Base-by-base conservation (phyloP, 2,797 vertebrate species). In the Dendrocincla tyrannina region DNA sequence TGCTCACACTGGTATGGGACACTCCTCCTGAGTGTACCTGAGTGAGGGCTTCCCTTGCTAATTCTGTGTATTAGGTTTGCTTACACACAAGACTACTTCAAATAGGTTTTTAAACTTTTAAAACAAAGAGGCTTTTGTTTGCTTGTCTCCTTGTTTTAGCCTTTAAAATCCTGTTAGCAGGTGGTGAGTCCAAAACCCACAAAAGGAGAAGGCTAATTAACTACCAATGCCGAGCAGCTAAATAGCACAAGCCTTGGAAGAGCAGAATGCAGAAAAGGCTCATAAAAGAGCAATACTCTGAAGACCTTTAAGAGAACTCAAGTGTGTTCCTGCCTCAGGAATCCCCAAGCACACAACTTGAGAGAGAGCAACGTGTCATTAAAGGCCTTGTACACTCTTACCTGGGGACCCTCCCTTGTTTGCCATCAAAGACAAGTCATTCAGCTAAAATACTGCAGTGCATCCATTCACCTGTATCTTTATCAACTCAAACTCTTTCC, bases 201-300 rank as follows among this genome's bases (percentile, higher is more conserved):
- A 70, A 49, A 91, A 95, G 30, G 24, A 92, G 37, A 84, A 53
- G 12, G 47, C 13, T 85, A 72, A 91, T 91, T 85, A 93, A 79
- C 30, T 11, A 41, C 35, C 53, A 69, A 3, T 0, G 0, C 10
- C 27, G 50, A 89, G 17, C 50, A 44, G 39, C n/a, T 67, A 79
- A 79, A 32, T 47, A 55, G 37, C 32, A 59, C 55, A 66, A 82
- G 52, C 22, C 63, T 69, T 88, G 72, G 47, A 82, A 88, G 41
- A 70, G 60, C 9, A 89, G 44, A 67, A 76, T 3, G 44, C 16
- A 72, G 50, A 35, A 86, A 55, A 90, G 86, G 64, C 35, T 50
- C 2, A 19, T 42, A 32, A 82, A 59, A 82, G 17, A 80, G 10
- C 30, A 91, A 60, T 35, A 8, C 25, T 70, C 63, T 4, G 17